A percentile compares a stretch with the other conserved stretches of the same genome.
phyloP scores from a whole-genome alignment of 2,113 vertebrate genomes.

The Mobula hypostoma region DNA sequence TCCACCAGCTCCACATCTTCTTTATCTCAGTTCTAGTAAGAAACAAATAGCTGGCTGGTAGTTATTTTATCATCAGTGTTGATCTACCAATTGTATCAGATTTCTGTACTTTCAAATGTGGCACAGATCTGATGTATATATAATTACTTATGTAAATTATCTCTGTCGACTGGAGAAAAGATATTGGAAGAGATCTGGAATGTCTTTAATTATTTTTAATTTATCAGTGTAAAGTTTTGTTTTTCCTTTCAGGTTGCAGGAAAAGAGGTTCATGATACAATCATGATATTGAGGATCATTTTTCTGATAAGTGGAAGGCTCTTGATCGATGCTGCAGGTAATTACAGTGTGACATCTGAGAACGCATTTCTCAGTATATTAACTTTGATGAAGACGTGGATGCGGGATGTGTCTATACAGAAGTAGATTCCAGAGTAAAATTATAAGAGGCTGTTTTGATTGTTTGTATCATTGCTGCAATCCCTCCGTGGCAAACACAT shows the following conservation, averaged over 20 bases:
- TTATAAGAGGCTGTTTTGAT: neutral
- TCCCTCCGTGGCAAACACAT: too few species aligned
- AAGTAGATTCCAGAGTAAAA: neutral
- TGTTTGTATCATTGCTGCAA: neutral
- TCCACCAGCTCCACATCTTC: neutral
- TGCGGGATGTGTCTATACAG: neutral
- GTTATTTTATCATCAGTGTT: neutral
- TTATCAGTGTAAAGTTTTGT: neutral
- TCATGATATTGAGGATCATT: slow-evolving; percentile 14
- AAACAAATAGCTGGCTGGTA: neutral
- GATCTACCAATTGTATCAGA: slow-evolving; percentile 25
- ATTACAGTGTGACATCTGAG: neutral
- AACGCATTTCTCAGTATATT: neutral
- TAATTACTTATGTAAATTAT: slow-evolving; percentile 17
- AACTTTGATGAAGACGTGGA: neutral
- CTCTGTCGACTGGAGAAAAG: neutral
- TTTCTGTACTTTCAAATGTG: neutral
- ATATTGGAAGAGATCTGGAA: neutral
- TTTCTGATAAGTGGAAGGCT: neutral
- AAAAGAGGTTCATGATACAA: slow-evolving; percentile 1
- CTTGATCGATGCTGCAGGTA: slow-evolving; percentile 3
- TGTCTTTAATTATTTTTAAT: neutral
- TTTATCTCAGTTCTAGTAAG: slow-evolving; percentile 7
- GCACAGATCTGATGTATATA: neutral
- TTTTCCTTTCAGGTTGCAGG: neutral